A percentile compares a stretch with the other conserved stretches of the same genome.
phyloP scores from a whole-genome alignment of 2,888 invertebrate species.

The Dasysyrphus albostriatus region DNA sequence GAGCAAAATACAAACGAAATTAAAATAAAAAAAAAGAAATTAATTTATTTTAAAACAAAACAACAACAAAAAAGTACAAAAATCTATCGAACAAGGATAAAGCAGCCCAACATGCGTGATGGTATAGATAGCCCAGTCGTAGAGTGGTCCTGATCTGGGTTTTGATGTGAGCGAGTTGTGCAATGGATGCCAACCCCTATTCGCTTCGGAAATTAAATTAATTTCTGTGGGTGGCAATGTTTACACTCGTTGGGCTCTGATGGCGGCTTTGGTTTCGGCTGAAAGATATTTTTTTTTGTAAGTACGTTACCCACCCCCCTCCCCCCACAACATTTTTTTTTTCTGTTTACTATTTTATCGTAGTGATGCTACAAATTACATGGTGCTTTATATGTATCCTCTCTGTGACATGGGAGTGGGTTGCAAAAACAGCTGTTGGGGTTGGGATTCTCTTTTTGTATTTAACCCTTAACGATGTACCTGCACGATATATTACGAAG shows the following conservation, averaged over 20 bases:
- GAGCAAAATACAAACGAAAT: constrained; percentile 13
- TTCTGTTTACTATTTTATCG: constrained; percentile 45
- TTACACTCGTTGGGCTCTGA: constrained; percentile 52
- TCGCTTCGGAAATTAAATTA: constrained; percentile 62
- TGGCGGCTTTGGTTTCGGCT: constrained; percentile 19
- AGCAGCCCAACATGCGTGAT: constrained; percentile 32
- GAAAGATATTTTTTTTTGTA: background rate
- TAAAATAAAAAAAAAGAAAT: constrained; percentile 56
- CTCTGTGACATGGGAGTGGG: constrained; percentile 9
- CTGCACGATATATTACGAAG: background rate
- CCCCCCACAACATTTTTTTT: too few species aligned
- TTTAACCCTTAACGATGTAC: constrained; percentile 29
- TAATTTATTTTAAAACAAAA: constrained; percentile 55
- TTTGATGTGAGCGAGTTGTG: background rate
- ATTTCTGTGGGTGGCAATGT: constrained; percentile 66
- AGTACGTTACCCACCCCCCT: background rate
- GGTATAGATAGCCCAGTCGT: background rate
- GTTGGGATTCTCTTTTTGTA: constrained; percentile 1
- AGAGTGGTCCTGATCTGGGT: constrained; percentile 3
- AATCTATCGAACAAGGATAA: constrained; percentile 20
- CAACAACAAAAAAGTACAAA: constrained; percentile 22
- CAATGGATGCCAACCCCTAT: constrained; percentile 18
- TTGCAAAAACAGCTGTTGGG: constrained; percentile 53
- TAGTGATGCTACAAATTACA: constrained; percentile 31
- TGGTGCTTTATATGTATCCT: background rate